Evolutionary conservation across 2,113 vertebrate genomes (phyloP).

Genomic region (Centropus unirufus): DNA sequence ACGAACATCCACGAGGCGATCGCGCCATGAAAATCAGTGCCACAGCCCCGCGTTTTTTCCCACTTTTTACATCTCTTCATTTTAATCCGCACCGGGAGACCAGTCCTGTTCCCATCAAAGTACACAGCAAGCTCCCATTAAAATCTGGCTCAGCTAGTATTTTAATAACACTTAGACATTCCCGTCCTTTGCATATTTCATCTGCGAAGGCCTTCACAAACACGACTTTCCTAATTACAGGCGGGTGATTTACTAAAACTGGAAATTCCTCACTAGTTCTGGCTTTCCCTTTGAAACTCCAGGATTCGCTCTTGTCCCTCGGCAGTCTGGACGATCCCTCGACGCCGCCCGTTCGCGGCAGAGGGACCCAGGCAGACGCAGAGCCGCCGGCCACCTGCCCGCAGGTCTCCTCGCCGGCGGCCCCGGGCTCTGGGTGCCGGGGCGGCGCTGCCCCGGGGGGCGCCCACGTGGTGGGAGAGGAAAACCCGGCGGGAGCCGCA

Average conservation of each 20-base stretch:
- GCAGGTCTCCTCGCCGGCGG: not conserved
- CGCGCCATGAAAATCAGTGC: not conserved
- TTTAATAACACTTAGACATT: conserved; percentile 61
- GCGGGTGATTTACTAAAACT: conserved; percentile 52
- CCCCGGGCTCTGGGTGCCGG: not conserved
- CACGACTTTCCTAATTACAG: conserved; percentile 60
- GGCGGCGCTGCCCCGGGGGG: not conserved
- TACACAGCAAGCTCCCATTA: conserved; percentile 31
- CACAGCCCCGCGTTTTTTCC: not conserved
- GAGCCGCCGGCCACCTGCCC: not conserved
- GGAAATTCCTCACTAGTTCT: conserved; percentile 45
- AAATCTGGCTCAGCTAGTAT: conserved; percentile 62
- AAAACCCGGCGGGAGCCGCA: not conserved
- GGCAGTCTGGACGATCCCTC: not conserved
- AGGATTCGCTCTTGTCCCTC: not conserved
- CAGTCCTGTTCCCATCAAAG: conserved; percentile 44
- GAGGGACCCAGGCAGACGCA: not conserved
- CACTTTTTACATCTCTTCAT: not conserved
- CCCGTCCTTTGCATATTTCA: conserved; percentile 55
- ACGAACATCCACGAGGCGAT: not conserved
- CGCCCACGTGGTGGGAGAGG: not conserved
- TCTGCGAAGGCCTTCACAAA: conserved; percentile 44
- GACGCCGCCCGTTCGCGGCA: not conserved
- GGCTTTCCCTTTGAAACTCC: conserved; percentile 57
- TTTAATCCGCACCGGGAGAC: not conserved